phyloP scores from a whole-genome alignment of 2,888 invertebrate species.

The Polyommatus iphigenia region DNA sequence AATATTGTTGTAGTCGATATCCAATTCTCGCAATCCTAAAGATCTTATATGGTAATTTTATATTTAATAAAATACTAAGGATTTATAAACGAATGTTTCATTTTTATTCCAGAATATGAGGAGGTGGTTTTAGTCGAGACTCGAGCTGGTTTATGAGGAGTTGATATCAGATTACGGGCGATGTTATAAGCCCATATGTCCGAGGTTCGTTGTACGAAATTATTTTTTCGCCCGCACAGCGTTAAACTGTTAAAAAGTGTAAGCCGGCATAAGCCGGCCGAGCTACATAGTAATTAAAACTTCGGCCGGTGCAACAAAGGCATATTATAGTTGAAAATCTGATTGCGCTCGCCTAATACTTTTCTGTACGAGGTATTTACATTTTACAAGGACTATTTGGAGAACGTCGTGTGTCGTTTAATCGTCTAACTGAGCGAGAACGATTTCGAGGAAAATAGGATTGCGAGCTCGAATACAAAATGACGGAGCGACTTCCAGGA shows the following conservation, averaged over 20 bases:
- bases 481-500: background rate
- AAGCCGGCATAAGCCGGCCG: constrained; percentile 13
- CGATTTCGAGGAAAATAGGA: background rate
- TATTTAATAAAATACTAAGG: constrained; percentile 72
- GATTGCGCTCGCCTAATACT: constrained; percentile 21
- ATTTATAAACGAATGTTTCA: constrained; percentile 52
- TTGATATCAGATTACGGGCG: background rate
- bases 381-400: background rate
- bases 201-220: background rate
- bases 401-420: background rate
- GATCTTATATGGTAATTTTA: constrained; percentile 68
- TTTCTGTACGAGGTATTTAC: constrained; percentile 11
- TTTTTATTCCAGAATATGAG: constrained; percentile 13
- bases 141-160: background rate
- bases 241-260: constrained; percentile 20
- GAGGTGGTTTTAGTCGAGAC: background rate
- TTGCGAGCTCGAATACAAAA: background rate
- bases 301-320: constrained; percentile 12
- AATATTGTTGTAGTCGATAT: constrained; percentile 63
- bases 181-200: background rate
- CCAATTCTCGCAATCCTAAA: constrained; percentile 60
- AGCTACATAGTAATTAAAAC: constrained; percentile 24
- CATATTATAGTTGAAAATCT: constrained; percentile 24
- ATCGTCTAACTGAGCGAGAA: background rate
- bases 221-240: background rate